These are phyloP conservation scores for Serranus cabrilla DNA, from an alignment of 2,797 vertebrate genomes.

Conservation along the genomic window DNA sequence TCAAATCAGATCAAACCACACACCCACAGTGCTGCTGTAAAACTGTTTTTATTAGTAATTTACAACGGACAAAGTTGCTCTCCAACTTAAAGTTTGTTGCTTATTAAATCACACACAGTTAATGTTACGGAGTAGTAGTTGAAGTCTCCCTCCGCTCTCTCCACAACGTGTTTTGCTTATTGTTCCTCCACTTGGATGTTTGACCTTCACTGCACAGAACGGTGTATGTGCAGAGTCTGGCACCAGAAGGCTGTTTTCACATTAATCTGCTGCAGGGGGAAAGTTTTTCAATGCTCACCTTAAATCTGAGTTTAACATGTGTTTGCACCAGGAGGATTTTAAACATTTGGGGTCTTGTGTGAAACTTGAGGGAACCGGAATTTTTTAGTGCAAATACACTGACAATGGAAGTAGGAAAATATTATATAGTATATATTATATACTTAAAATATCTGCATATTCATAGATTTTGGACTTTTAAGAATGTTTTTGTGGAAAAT, in stretches of 20 bases:
- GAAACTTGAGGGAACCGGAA: background rate
- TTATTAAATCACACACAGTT: background rate
- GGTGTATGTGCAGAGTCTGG: constrained; percentile 1
- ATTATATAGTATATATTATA: background rate
- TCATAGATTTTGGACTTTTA: background rate
- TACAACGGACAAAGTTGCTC: background rate
- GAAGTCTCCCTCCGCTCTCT: background rate
- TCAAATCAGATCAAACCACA: background rate
- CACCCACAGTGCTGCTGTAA: background rate
- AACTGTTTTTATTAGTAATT: background rate
- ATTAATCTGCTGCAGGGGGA: background rate
- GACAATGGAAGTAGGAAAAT: background rate
- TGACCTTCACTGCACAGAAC: background rate
- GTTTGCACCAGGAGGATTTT: background rate
- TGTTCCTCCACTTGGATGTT: background rate
- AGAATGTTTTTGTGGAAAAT: background rate
- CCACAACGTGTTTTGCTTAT: background rate
- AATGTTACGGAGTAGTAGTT: background rate
- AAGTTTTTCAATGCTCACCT: background rate
- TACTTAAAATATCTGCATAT: background rate
- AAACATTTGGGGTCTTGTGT: background rate
- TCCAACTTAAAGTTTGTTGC: background rate
- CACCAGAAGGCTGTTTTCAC: background rate
- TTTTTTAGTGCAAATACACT: background rate
- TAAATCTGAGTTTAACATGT: background rate